Percentiles rank a stretch among this genome's conserved stretches.
Conservation (phyloP, 2,113 vertebrate species). For the Orientallactaga bullata region DNA sequence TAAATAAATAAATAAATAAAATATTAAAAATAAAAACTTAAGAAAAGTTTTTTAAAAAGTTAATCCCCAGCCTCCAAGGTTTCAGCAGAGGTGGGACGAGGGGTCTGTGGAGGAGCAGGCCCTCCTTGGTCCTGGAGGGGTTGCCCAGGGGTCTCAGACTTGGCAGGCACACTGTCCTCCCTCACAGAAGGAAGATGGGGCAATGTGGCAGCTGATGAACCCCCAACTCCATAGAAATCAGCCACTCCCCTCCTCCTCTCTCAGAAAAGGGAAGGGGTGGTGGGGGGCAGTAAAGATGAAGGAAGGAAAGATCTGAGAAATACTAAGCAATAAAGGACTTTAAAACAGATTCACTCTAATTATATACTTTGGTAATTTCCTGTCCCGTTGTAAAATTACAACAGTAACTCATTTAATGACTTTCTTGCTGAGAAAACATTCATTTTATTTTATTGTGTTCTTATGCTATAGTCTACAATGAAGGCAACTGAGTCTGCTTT, state of each 20-base stretch:
- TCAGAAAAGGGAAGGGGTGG: not conserved
- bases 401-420: conserved; percentile 83
- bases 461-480: fast-evolving
- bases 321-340: conserved; percentile 80
- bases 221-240: fast-evolving
- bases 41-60: not conserved
- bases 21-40: too few species aligned
- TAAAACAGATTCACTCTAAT: conserved; percentile 85
- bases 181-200: not conserved
- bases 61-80: not conserved
- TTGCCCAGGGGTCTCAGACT: not conserved
- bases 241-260: not conserved
- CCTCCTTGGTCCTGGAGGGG: not conserved
- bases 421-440: conserved; percentile 71
- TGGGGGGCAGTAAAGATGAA: not conserved
- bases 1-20: too few species aligned
- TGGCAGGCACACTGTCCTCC: fast-evolving
- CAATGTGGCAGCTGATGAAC: conserved; percentile 52
- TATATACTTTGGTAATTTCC: conserved; percentile 84
- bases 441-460: conserved; percentile 75
- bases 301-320: conserved; percentile 54
- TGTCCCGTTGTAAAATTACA: conserved; percentile 84
- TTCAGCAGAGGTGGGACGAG: not conserved
- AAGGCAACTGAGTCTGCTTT: not conserved
- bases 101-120: not conserved